These are phyloP conservation scores for Nyctibius bracteatus DNA, from an alignment of 2,113 vertebrate genomes.

Conservation along the genomic window DNA sequence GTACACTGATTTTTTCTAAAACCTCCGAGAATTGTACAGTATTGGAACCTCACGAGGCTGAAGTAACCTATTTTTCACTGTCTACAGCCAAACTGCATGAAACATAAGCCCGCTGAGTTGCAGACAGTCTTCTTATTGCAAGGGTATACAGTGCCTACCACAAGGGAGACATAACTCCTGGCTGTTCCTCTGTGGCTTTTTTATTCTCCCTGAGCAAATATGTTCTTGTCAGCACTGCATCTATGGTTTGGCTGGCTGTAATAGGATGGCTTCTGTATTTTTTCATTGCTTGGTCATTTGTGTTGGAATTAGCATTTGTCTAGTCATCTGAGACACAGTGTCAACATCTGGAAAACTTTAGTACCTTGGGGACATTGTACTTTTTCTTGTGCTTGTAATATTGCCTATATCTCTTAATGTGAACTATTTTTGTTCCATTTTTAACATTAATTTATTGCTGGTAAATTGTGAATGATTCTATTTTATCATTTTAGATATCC, in stretches of 20 bases:
- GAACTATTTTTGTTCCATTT: background rate
- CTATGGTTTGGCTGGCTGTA: constrained; percentile 15
- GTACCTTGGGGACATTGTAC: background rate
- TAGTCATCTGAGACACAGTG: background rate
- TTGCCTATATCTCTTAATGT: background rate
- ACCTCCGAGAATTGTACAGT: background rate
- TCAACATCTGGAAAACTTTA: constrained; percentile 44
- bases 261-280: constrained; percentile 39
- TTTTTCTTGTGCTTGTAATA: background rate
- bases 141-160: constrained; percentile 20
- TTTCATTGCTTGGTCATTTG: constrained; percentile 25
- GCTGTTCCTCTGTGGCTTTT: constrained; percentile 47
- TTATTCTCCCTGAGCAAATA: constrained; percentile 41
- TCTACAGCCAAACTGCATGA: background rate
- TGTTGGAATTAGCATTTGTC: constrained; percentile 25
- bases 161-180: constrained; percentile 41
- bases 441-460: background rate
- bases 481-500: background rate
- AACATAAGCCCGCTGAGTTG: background rate
- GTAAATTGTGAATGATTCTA: background rate
- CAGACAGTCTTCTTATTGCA: constrained; percentile 34
- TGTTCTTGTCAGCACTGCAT: constrained; percentile 32
- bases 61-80: background rate
- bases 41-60: background rate
- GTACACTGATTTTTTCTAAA: background rate